Evolutionary conservation across 2,797 vertebrate species (phyloP).

Genomic region (Sebastolobus altivelis): DNA sequence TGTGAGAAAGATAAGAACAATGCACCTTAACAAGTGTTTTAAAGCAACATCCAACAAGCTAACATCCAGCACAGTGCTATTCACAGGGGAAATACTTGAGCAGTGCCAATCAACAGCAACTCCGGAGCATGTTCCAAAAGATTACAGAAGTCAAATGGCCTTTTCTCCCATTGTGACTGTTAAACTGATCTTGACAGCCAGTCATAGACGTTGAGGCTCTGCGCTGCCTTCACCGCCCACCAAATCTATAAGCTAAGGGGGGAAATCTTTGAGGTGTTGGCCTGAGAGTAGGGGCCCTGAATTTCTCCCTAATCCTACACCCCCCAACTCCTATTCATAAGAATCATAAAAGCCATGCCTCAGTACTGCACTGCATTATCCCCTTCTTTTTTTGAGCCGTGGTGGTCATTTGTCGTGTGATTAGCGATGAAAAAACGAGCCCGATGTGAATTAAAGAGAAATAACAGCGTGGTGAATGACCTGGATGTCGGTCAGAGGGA

Average conservation of each 20-base stretch:
- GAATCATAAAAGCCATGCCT: conserved; percentile 80
- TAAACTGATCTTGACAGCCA: conserved; percentile 83
- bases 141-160: conserved; percentile 83
- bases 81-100: conserved; percentile 57
- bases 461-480: conserved; percentile 84
- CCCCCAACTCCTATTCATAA: conserved; percentile 64
- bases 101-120: conserved; percentile 71
- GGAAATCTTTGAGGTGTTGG: conserved; percentile 80
- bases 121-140: conserved; percentile 75
- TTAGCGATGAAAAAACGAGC: conserved; percentile 79
- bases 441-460: conserved; percentile 81
- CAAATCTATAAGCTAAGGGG: conserved; percentile 77
- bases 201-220: conserved; percentile 68
- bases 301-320: conserved; percentile 74
- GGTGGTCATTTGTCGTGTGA: conserved; percentile 84
- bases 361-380: conserved; percentile 71
- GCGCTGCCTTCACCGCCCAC: conserved; percentile 67
- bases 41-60: conserved; percentile 40
- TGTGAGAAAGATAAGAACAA: conserved; percentile 45
- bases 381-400: conserved; percentile 51
- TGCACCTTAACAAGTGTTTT: conserved; percentile 44
- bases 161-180: conserved; percentile 81
- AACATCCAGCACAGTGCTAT: conserved; percentile 47
- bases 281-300: conserved; percentile 69
- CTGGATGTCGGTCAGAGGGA: conserved; percentile 84